phyloP scores from a whole-genome alignment of 1,140 invertebrate species.

The Meloidogyne floridensis region DNA sequence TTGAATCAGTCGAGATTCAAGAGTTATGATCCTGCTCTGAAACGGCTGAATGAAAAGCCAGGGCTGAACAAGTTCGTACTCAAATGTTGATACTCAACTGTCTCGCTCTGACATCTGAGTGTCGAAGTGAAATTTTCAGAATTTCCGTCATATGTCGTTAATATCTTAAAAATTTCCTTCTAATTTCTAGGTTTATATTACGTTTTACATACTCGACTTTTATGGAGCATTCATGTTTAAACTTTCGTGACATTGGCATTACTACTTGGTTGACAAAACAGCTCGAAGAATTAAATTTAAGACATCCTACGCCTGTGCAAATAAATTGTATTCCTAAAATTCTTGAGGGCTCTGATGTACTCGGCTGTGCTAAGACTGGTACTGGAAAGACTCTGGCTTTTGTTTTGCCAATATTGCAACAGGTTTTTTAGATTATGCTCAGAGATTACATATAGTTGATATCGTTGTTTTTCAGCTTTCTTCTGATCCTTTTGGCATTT shows the following conservation, averaged over 20 bases:
- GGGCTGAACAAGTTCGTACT: no score
- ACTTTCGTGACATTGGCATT: conserved; percentile 37
- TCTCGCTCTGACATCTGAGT: no score
- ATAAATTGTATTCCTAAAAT: conserved; percentile 57
- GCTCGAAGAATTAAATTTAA: conserved; percentile 41
- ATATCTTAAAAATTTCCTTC: not conserved
- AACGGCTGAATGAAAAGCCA: no score
- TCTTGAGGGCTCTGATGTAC: conserved; percentile 57
- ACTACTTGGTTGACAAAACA: conserved; percentile 46
- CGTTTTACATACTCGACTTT: not conserved
- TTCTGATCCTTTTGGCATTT: conserved; percentile 59
- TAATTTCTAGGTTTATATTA: not conserved
- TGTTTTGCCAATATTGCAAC: conserved; percentile 62
- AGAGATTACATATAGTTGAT: conserved; percentile 2
- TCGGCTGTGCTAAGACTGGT: conserved; percentile 64
- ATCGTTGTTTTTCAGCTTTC: conserved; percentile 21
- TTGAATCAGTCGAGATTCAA: no score
- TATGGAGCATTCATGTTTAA: not conserved
- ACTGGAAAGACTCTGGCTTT: conserved; percentile 64
- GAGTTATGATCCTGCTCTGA: no score
- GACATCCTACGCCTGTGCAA: conserved; percentile 41
- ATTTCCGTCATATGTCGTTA: no score
- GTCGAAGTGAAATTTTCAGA: no score
- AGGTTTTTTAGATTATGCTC: conserved; percentile 31
- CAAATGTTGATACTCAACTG: no score